These are phyloP conservation scores for Rhopilema esculentum DNA, from an alignment of 30 jellyfish, hydroid and myxozoan genomes.

Conservation along the genomic window DNA sequence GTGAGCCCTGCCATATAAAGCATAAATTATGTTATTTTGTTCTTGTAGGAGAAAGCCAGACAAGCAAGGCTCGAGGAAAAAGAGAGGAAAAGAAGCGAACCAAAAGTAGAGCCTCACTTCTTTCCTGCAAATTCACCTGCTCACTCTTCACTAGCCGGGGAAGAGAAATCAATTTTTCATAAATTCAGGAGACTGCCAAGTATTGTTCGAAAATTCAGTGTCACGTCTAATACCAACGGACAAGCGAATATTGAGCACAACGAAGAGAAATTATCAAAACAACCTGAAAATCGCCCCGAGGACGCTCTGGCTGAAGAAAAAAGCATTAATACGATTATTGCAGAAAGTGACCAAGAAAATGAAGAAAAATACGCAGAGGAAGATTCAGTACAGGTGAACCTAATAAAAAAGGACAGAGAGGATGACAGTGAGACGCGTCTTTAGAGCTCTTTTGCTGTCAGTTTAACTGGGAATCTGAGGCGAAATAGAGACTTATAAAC, in stretches of 20 bases:
- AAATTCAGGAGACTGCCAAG: constrained; percentile 41
- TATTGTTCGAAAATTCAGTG: constrained; percentile 52
- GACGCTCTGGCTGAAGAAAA: neutral
- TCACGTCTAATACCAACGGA: constrained; percentile 55
- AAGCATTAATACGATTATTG: neutral
- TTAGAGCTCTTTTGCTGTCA: neutral
- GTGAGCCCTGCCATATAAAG: too few species aligned
- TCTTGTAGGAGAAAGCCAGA: constrained; percentile 74
- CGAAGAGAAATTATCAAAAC: neutral
- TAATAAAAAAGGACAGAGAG: neutral
- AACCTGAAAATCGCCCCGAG: neutral
- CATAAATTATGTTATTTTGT: neutral
- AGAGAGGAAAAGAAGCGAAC: constrained; percentile 51
- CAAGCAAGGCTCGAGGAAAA: constrained; percentile 80
- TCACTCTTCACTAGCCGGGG: constrained; percentile 28
- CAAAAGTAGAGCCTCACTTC: constrained; percentile 1
- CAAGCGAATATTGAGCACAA: constrained; percentile 42
- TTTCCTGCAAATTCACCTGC: constrained; percentile 29
- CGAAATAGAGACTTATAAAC: neutral
- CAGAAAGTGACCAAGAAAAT: neutral
- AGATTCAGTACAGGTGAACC: constrained; percentile 12
- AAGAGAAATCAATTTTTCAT: constrained; percentile 37
- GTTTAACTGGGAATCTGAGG: neutral
- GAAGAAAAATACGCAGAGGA: constrained; percentile 2
- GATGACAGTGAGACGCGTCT: constrained; percentile 23